Base-by-base conservation (phyloP, 2,797 vertebrate species). In the Smutsia gigantea region DNA sequence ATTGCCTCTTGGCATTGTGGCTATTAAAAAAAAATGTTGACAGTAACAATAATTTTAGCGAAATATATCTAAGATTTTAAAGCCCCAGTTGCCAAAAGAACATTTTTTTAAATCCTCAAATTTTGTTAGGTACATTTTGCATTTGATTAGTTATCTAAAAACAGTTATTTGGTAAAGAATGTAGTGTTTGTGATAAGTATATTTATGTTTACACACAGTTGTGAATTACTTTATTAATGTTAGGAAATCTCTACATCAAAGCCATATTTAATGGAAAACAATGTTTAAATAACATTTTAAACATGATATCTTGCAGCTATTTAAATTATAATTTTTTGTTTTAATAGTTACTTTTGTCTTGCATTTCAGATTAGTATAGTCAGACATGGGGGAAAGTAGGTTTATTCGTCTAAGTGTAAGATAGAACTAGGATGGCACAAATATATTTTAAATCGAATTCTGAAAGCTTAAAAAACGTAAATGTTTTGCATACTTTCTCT, bases 181-280 rank as follows among this genome's bases (percentile, higher is more conserved):
- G 15, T 78, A 83, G 66, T 92, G 18, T 82, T 81, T 55, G 12
- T 90, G 78, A 61, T 57, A 90, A 68, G 39, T 27, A 90, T 39
- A 81, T 94, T 90, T 93, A 42, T 92, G 29, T 51, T 82, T 81
- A 61, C 9, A 66, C 18, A 31, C 1, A 74, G 14, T 81, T 83
- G 34, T 92, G 37, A 85, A 39, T 89, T 77, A 66, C n/a, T 86
- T 5, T 37, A 31, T 83, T 87, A 59, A 83, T 7, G 77, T 78
- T 91, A 77, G 91, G 15, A 87, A 95, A 61, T 89, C 3, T 93
- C 31, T 90, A 13, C 34, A 75, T 79, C 69, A 87, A 90, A 96
- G 19, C 31, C 57, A 34, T 74, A 21, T 93, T 86, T 57, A 91
- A 25, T 37, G 23, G 55, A 90, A 92, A 96, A 72, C 10, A 66